Evolutionary conservation across 1,140 invertebrate genomes (phyloP), one percentile per base, ranked within the genome.

Genomic region (Heliothis virescens): DNA sequence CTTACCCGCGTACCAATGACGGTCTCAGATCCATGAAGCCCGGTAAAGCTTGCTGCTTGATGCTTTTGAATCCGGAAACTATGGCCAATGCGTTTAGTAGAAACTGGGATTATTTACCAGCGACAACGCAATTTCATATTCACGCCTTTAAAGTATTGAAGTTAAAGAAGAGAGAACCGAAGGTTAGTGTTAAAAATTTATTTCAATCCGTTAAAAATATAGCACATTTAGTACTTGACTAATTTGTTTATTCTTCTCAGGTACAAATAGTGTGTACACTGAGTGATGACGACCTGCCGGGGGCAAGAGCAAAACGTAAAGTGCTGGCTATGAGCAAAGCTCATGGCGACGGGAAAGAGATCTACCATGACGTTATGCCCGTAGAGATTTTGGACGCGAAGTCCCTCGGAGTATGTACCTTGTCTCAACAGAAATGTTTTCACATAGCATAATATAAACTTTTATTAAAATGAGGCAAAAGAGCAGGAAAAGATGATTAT

Each of bases 71-170:
- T 77, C 67, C 95, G 4, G 93, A 94, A 48, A 90, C 95, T 9
- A 89, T 95, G 79, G 90, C 95, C 0, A 84, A 85, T 2, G 91
- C 91, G 1, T 91, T 95, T 11, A 88, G 88, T 0, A 90, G 89
- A 41, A 96, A 95, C 82, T 95, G 94, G 89, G 92, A 95, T 65
- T 93, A 95, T 62, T 91, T 95, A 53, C 94, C 95, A 2, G 74
- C 81, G 0, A 95, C 94, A 1, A 91, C 93, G 18, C 93, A 91
- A 57, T 96, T 96, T 85, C 92, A 90, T 74, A 89, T 96, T 21
- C 95, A 95, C 79, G 95, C 95, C 11, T 92, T 96, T 69, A 95
- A 95, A 90, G 95, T 95, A 7, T 81, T 95, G 5, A 94, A 93
- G 79, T 73, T 94, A 29, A 92, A 91, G 77, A 94, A 95, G 79